Evolutionary conservation across 2,888 invertebrate species (phyloP).

Genomic region (Sminthurinus aureus): DNA sequence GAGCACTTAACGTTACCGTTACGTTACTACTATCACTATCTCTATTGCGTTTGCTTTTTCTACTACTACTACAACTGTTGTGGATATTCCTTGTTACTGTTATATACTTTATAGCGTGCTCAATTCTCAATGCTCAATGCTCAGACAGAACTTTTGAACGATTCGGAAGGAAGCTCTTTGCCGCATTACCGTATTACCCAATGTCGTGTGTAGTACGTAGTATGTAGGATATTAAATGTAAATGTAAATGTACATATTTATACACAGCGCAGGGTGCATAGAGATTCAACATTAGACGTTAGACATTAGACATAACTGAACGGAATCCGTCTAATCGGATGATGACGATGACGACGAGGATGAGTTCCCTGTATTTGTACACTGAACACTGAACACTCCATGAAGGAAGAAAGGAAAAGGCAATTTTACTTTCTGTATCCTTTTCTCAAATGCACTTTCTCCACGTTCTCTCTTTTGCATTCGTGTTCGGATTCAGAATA

Average conservation of each 20-base stretch:
- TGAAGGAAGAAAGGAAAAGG: conserved; percentile 19
- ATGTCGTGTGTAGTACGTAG: too few relatives aligned
- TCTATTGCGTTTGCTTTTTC: neutral
- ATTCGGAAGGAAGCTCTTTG: neutral
- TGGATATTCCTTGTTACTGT: too few relatives aligned
- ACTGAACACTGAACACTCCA: too few relatives aligned
- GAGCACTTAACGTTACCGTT: neutral
- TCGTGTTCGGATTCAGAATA: neutral
- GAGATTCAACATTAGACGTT: too few relatives aligned
- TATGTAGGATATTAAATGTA: neutral
- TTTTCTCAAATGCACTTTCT: neutral
- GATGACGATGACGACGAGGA: too few relatives aligned
- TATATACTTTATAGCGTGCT: too few relatives aligned
- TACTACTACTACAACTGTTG: too few relatives aligned
- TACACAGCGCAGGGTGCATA: too few relatives aligned
- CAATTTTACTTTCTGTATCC: conserved; percentile 21
- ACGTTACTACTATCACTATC: neutral
- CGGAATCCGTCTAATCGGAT: conserved; percentile 7
- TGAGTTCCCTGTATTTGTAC: conserved; percentile 21
- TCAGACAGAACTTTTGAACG: too few relatives aligned
- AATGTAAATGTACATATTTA: neutral
- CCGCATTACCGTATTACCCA: neutral
- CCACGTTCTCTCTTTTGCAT: neutral
- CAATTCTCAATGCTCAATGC: neutral
- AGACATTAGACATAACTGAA: too few relatives aligned